A percentile compares a stretch with the other conserved stretches of the same genome.
Conservation (phyloP, 2,888 invertebrate genomes). For the Xestia rhomboidea region DNA sequence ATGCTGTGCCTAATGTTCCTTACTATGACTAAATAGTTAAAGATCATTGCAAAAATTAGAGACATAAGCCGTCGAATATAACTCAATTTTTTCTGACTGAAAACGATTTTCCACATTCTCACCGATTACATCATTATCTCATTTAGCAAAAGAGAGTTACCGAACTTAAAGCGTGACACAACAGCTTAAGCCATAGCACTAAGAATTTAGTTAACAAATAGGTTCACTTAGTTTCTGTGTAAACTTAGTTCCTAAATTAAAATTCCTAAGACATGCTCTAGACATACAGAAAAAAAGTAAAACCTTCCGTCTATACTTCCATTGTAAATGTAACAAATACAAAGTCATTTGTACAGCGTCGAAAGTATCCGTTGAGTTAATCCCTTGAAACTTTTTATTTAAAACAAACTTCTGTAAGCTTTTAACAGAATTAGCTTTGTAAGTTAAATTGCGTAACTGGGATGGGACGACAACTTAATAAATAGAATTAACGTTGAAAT, state of each 20-base stretch:
- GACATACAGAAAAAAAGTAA: neutral
- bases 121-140: no score
- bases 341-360: slow-evolving; percentile 33
- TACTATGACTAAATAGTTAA: neutral
- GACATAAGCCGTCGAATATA: no score
- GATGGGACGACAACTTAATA: slow-evolving; percentile 4
- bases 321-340: slow-evolving; percentile 32
- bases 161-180: no score
- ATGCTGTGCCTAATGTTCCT: neutral
- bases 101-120: no score
- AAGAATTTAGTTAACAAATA: slow-evolving; percentile 1
- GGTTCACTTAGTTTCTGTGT: neutral
- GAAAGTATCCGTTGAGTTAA: slow-evolving; percentile 37
- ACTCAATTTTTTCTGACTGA: no score
- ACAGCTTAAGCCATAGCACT: no score
- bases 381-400: slow-evolving; percentile 34
- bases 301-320: neutral
- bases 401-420: slow-evolving; percentile 39
- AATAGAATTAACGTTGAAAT: slow-evolving; percentile 19
- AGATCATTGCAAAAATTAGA: no score
- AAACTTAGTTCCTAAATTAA: slow-evolving; percentile 14
- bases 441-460: slow-evolving; percentile 25
- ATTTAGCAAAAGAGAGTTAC: no score
- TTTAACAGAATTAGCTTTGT: slow-evolving; percentile 39
- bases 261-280: slow-evolving; percentile 16